These are phyloP conservation scores for Leptura quadrifasciata DNA, from an alignment of 2,888 invertebrate genomes.

Conservation along the genomic window DNA sequence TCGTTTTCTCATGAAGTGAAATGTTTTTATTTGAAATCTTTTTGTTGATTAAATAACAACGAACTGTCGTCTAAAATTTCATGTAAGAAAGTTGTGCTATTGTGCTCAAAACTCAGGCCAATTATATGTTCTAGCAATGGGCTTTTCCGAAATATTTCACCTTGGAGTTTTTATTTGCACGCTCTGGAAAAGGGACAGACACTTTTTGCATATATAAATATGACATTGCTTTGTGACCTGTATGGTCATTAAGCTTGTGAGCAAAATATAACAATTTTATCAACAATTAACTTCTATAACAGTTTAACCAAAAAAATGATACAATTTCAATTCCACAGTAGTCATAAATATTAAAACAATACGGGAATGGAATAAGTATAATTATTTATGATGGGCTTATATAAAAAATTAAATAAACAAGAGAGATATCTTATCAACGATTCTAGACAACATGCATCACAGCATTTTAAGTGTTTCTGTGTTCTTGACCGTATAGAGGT, in stretches of 20 bases:
- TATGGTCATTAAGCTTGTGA: not conserved
- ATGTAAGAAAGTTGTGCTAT: too few species aligned
- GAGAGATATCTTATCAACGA: constrained; percentile 29
- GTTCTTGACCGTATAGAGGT: constrained; percentile 17
- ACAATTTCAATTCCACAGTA: not conserved
- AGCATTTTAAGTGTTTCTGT: constrained; percentile 11
- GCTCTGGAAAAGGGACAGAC: too few species aligned
- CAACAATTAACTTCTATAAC: not conserved
- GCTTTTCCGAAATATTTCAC: too few species aligned
- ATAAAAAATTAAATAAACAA: constrained; percentile 29
- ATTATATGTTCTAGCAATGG: too few species aligned
- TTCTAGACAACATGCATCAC: constrained; percentile 23
- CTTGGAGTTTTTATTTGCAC: too few species aligned
- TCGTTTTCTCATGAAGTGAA: too few species aligned
- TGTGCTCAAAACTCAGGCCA: too few species aligned
- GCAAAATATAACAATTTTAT: not conserved
- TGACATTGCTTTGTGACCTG: too few species aligned
- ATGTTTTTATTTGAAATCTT: too few species aligned
- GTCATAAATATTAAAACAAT: constrained; percentile 11
- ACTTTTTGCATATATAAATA: not conserved
- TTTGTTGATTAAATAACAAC: too few species aligned
- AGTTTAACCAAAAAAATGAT: not conserved
- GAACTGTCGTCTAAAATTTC: too few species aligned
- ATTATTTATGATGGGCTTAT: constrained; percentile 24
- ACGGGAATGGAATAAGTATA: not conserved